phyloP scores from a whole-genome alignment of 1,140 invertebrate genomes.

The Trichonephila clavipes region DNA sequence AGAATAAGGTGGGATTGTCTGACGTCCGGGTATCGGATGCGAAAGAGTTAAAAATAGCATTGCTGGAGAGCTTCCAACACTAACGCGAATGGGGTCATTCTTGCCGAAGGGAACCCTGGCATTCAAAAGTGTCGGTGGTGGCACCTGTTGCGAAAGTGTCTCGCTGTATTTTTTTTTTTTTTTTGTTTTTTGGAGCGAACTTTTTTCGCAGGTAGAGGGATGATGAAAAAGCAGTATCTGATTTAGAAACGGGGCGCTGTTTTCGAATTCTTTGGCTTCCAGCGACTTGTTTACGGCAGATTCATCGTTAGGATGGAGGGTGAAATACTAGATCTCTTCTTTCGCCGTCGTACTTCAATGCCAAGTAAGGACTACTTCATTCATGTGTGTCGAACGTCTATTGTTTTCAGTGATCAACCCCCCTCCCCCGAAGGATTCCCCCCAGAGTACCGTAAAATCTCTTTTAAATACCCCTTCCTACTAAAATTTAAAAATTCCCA shows the following conservation, averaged over 20 bases:
- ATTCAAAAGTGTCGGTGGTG: constrained; percentile 28
- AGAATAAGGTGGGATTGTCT: background rate
- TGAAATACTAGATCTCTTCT: too few relatives aligned
- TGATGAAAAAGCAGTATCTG: background rate
- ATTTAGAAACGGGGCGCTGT: background rate
- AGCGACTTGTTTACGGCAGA: background rate
- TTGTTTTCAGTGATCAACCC: too few relatives aligned
- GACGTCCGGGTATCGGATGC: background rate
- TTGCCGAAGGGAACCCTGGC: constrained; percentile 6
- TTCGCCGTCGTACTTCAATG: too few relatives aligned
- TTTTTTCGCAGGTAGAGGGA: background rate
- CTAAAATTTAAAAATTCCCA: too few relatives aligned
- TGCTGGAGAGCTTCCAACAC: constrained; percentile 51
- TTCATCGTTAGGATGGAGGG: background rate
- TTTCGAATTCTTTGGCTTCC: background rate
- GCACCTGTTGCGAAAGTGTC: constrained; percentile 48
- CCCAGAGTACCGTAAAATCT: too few relatives aligned
- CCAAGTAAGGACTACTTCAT: too few relatives aligned
- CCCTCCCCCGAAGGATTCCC: too few relatives aligned
- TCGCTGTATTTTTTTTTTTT: constrained; percentile 8
- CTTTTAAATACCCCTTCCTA: too few relatives aligned
- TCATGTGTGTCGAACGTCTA: too few relatives aligned
- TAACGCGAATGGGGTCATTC: constrained; percentile 41
- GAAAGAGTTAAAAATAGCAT: constrained; percentile 53
- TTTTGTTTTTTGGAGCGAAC: background rate